Evolutionary conservation across 1,140 invertebrate genomes (phyloP), one percentile per base, ranked within the genome.

Genomic region (Habropoda laboriosa): DNA sequence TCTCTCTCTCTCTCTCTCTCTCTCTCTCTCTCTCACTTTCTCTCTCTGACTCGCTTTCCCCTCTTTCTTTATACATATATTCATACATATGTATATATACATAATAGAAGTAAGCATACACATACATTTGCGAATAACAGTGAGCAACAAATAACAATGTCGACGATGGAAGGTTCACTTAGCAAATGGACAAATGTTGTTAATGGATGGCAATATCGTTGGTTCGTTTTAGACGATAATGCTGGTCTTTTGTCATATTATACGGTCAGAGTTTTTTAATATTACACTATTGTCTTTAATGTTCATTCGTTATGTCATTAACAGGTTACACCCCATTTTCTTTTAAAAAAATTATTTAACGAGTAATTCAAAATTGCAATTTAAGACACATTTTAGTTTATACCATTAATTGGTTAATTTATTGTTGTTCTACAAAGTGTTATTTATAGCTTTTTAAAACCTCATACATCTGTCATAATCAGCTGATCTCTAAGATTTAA

Each of bases 171-270:
- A 94, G 99, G 99, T 83, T 98, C 98, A n/a, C 93, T 99, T 58
- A 99, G 97, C 93, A 99, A 99, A 95, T 99, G 99, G 99, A 99
- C 99, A 76, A 99, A 99, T 95, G 98, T 99, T 86, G 98, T 99
- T 95, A 99, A 99, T 94, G 99, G 99, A 79, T 99, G 99, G 98
- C 99, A 99, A 93, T 99, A 99, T 93, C 95, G 99, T 74, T 99
- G 98, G 98, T 99, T 99, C 94, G 98, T 99, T 81, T 94, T 99
- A 82, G 98, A 99, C 94, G 97, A 98, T 92, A 97, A 97, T 93
- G 97, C 97, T 79, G 98, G 98, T 24, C 94, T 99, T 55, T 94
- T 99, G 51, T 99, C 98, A 24, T 99, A 99, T 94, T 99, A 99
- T 90, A 99, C 98, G 90, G 98, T 99, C 67, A 38, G 12, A 47